Evolutionary conservation across 1,140 invertebrate genomes (phyloP).

Genomic region (Aporrectodea caliginosa): DNA sequence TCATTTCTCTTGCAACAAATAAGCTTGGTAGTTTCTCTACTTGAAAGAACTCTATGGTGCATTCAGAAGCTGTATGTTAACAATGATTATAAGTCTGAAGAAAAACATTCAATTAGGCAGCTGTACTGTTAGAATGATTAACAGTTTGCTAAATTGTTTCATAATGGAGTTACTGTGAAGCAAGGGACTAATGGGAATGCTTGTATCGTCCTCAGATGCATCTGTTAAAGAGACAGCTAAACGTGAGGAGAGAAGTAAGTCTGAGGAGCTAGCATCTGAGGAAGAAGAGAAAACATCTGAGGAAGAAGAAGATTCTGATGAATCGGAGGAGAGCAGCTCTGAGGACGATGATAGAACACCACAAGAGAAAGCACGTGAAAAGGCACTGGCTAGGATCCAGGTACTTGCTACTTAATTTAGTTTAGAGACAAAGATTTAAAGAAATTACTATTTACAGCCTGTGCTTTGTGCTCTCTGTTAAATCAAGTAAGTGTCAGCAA

Average conservation of each 20-base stretch:
- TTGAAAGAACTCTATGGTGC: no score
- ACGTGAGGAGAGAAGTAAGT: background rate
- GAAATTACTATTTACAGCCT: no score
- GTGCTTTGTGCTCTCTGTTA: no score
- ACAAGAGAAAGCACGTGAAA: conserved; percentile 66
- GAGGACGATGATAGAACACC: conserved; percentile 54
- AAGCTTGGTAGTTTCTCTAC: no score
- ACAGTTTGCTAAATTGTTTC: background rate
- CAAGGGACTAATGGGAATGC: background rate
- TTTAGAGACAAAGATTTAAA: no score
- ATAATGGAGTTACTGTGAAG: background rate
- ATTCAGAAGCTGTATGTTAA: no score
- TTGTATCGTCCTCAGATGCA: background rate
- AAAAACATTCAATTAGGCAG: background rate
- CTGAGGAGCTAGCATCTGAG: background rate
- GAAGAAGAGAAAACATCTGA: conserved; percentile 12
- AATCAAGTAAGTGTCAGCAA: no score
- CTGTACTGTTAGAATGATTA: background rate
- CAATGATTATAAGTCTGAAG: background rate
- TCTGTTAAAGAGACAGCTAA: background rate
- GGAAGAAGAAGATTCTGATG: conserved; percentile 32
- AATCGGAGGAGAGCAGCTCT: background rate
- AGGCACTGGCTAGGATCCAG: conserved; percentile 65
- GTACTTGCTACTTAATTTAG: no score
- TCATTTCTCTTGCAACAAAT: no score